phyloP scores from a whole-genome alignment of 1,140 invertebrate genomes.

The Lordiphosa collinella region DNA sequence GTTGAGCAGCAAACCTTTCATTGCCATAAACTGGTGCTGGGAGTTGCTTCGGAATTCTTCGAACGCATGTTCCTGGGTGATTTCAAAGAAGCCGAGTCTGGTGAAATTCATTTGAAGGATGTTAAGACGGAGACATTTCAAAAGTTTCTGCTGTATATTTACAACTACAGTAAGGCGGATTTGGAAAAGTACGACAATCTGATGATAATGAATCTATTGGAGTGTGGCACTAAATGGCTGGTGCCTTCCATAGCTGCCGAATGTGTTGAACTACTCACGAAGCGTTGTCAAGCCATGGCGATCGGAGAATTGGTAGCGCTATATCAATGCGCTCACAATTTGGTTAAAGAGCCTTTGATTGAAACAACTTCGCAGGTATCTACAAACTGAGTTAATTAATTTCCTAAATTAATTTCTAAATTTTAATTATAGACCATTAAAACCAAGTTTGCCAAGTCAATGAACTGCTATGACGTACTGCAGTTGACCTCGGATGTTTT shows the following conservation, averaged over 20 bases:
- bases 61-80: constrained; percentile 23
- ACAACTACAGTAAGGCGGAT: background rate
- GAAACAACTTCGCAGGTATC: background rate
- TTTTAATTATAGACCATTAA: background rate
- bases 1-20: constrained; percentile 7
- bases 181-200: background rate
- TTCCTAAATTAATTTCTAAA: background rate
- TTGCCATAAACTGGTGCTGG: constrained; percentile 25
- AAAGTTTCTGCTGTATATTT: constrained; percentile 9
- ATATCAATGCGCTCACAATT: background rate
- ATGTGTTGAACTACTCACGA: background rate
- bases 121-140: constrained; percentile 6
- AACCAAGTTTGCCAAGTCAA: background rate
- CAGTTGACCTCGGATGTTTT: constrained; percentile 2
- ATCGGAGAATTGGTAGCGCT: background rate
- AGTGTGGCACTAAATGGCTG: constrained; percentile 6
- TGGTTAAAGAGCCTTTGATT: background rate
- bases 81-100: constrained; percentile 11
- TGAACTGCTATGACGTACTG: constrained; percentile 9
- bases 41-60: constrained; percentile 24
- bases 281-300: background rate
- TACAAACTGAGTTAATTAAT: background rate
- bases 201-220: constrained; percentile 1
- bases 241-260: background rate
- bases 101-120: constrained; percentile 1